These are phyloP conservation scores for Pipistrellus pipistrellus DNA, from an alignment of 2,797 vertebrate genomes.

Conservation along the genomic window DNA sequence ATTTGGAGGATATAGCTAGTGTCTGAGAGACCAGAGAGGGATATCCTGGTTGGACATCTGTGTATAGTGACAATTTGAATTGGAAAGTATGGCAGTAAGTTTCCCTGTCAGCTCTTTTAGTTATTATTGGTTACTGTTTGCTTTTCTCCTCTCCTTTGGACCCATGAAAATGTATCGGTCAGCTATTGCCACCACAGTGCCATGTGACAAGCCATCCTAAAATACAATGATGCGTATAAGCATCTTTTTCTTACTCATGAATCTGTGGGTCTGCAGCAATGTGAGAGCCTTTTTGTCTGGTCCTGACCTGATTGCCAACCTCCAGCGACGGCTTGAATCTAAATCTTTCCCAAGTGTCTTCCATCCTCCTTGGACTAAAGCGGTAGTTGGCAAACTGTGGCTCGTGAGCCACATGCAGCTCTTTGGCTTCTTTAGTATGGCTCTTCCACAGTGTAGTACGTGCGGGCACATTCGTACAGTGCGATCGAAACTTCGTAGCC, in stretches of 20 bases:
- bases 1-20: not conserved
- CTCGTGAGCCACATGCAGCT: too few relatives aligned
- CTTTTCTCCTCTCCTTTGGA: not conserved
- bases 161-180: not conserved
- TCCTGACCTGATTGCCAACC: not conserved
- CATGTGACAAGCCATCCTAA: not conserved
- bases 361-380: not conserved
- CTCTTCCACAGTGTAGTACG: too few relatives aligned
- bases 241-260: not conserved
- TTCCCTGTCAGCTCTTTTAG: not conserved
- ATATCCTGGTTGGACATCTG: not conserved
- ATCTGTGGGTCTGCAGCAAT: not conserved
- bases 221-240: not conserved
- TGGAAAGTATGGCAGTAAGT: not conserved
- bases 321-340: not conserved
- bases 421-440: too few relatives aligned
- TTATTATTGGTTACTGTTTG: not conserved
- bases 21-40: not conserved
- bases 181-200: not conserved
- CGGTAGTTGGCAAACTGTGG: too few relatives aligned
- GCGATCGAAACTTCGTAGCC: too few relatives aligned
- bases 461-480: too few relatives aligned
- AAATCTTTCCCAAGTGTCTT: too few relatives aligned
- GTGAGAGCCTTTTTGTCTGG: not conserved
- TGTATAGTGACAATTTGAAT: not conserved